Evolutionary conservation across 2,113 vertebrate species (phyloP).

Genomic region (Leucoraja erinaceus): DNA sequence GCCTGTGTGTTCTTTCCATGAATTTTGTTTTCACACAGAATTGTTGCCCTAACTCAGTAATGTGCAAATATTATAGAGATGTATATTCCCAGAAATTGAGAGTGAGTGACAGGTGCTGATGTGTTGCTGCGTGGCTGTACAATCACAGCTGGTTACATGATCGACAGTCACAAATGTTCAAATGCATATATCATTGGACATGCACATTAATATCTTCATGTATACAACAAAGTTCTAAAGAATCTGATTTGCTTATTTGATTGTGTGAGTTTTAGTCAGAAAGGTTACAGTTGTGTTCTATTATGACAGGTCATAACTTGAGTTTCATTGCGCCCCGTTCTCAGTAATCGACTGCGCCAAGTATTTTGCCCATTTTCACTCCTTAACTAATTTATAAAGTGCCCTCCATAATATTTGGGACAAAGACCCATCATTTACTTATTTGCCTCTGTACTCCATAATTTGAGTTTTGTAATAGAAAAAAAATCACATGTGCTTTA

Average conservation of each 20-base stretch:
- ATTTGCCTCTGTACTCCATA: too few relatives aligned
- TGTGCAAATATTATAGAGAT: background rate
- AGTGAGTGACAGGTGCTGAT: background rate
- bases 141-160: conserved; percentile 15
- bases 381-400: background rate
- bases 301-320: background rate
- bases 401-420: too few relatives aligned
- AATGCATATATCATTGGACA: background rate
- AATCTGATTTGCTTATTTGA: background rate
- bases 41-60: background rate
- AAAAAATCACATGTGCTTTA: too few relatives aligned
- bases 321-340: background rate
- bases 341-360: background rate
- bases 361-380: background rate
- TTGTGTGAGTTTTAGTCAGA: background rate
- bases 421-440: too few relatives aligned
- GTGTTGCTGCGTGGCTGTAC: too few relatives aligned
- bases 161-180: background rate
- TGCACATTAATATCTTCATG: background rate
- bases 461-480: too few relatives aligned
- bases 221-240: background rate
- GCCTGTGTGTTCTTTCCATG: background rate
- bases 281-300: background rate
- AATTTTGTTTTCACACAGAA: background rate
- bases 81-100: background rate